Conservation (phyloP, 1,140 invertebrate species). For the Potamilus streckersoni region DNA sequence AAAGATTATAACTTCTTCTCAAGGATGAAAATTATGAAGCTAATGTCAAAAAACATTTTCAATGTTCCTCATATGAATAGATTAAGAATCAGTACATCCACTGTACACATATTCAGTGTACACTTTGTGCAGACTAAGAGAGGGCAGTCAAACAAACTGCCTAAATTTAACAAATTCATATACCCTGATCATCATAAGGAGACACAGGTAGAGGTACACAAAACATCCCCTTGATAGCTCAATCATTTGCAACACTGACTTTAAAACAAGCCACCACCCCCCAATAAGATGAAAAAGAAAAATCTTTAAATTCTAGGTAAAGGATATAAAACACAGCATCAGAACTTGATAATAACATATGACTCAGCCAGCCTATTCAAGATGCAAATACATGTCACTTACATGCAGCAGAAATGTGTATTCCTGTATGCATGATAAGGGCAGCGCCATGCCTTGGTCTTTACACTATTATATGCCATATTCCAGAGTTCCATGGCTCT, state of each 20-base stretch:
- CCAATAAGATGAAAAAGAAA: conserved; percentile 3
- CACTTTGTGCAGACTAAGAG: too few relatives aligned
- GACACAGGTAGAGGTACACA: too few relatives aligned
- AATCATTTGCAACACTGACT: not conserved
- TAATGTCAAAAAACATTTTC: too few relatives aligned
- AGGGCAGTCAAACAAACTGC: too few relatives aligned
- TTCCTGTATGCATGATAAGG: conserved; percentile 30
- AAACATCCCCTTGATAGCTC: too few relatives aligned
- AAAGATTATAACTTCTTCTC: too few relatives aligned
- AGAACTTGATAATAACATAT: not conserved
- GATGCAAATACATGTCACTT: conserved; percentile 3
- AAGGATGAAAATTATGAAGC: too few relatives aligned
- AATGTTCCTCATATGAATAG: too few relatives aligned
- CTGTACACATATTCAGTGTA: too few relatives aligned
- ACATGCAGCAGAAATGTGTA: conserved; percentile 23
- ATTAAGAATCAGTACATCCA: too few relatives aligned
- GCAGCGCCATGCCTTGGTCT: conserved; percentile 22
- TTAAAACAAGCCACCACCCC: not conserved
- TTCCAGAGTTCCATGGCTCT: conserved; percentile 29
- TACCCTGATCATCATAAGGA: too few relatives aligned
- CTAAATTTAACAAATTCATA: too few relatives aligned
- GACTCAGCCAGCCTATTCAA: not conserved
- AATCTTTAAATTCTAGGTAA: not conserved
- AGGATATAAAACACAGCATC: not conserved
- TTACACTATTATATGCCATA: conserved; percentile 20